Conservation (phyloP, 2,113 vertebrate species). For the Reinhardtius hippoglossoides region DNA sequence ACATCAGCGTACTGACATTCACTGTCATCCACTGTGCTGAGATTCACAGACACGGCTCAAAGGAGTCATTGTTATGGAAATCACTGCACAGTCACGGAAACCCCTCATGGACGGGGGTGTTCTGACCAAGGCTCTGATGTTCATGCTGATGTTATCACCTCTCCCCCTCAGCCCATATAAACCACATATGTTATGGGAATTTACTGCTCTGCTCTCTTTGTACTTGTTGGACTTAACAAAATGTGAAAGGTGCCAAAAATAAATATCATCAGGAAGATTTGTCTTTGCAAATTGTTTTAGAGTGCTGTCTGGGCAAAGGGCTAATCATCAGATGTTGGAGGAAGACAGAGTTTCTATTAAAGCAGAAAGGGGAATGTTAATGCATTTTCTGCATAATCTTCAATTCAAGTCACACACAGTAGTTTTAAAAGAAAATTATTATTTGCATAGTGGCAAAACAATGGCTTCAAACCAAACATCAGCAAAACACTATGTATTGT, state of each 20-base stretch:
- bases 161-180: not conserved
- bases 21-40: slow-evolving; percentile 17
- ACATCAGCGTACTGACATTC: not conserved
- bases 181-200: slow-evolving; percentile 5
- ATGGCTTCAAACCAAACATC: not conserved
- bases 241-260: slow-evolving; percentile 2
- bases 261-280: not conserved
- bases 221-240: not conserved
- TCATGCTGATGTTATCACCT: slow-evolving; percentile 16
- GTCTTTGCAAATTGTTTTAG: slow-evolving; percentile 1
- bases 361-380: not conserved
- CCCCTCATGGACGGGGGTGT: slow-evolving; percentile 6
- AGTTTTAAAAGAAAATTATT: not conserved
- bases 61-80: slow-evolving; percentile 43
- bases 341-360: not conserved
- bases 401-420: not conserved
- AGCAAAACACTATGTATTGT: rapidly evolving
- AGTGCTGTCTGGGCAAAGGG: not conserved
- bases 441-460: not conserved
- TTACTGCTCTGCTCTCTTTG: not conserved
- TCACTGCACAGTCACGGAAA: not conserved
- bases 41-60: not conserved
- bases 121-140: too few species aligned
- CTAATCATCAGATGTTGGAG: not conserved
- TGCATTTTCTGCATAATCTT: not conserved